These are phyloP conservation scores for Heliconius ismenius DNA, from an alignment of 2,888 invertebrate species.

Conservation along the genomic window DNA sequence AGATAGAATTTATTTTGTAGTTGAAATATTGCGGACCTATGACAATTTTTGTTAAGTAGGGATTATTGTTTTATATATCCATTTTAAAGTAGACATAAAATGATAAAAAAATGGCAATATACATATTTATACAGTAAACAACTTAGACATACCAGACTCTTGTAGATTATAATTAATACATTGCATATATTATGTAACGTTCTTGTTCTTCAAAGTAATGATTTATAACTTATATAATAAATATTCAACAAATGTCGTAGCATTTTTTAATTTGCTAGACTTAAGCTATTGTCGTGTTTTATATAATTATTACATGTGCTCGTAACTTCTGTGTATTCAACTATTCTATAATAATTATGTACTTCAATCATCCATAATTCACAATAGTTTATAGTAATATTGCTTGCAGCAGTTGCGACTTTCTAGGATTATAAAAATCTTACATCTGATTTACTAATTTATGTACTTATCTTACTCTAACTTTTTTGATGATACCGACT, in stretches of 20 bases:
- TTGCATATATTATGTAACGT: not conserved
- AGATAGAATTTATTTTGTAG: not conserved
- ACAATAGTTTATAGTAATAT: no score
- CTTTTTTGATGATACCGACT: not conserved
- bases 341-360: not conserved
- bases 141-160: not conserved
- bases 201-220: constrained; percentile 3
- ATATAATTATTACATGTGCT: not conserved
- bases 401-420: no score
- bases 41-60: not conserved
- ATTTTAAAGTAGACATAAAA: not conserved
- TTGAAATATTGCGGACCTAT: not conserved
- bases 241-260: constrained; percentile 1
- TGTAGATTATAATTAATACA: not conserved
- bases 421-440: not conserved
- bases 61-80: not conserved
- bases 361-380: not conserved
- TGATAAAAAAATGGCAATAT: not conserved
- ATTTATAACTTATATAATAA: constrained; percentile 22
- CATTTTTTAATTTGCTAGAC: constrained; percentile 5
- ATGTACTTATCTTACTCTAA: not conserved
- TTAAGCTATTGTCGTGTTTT: not conserved
- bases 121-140: not conserved
- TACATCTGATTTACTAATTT: not conserved
- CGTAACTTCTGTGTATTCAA: not conserved